These are phyloP conservation scores for Tachyglossus aculeatus DNA, from an alignment of 2,797 vertebrate genomes.

Conservation along the genomic window DNA sequence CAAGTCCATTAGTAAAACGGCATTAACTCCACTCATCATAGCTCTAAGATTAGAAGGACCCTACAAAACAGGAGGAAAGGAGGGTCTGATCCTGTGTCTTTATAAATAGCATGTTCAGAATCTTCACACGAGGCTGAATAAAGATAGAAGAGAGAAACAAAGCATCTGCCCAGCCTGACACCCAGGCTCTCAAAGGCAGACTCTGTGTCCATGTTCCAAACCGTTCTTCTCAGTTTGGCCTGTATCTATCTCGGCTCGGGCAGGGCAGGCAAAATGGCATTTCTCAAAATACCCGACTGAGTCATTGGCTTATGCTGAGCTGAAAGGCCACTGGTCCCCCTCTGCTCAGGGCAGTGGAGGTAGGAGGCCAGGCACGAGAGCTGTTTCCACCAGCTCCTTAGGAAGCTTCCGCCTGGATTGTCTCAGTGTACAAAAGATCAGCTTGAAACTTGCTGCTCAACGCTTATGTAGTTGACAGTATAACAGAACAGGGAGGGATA, in stretches of 20 bases:
- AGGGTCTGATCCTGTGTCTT: background rate
- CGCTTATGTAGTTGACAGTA: conserved; percentile 47
- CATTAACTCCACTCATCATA: background rate
- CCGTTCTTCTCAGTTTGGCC: background rate
- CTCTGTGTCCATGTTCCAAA: background rate
- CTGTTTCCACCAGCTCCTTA: conserved; percentile 13
- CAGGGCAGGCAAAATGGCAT: background rate
- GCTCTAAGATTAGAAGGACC: background rate
- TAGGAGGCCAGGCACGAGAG: conserved; percentile 2
- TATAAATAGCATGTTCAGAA: background rate
- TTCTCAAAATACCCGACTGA: background rate
- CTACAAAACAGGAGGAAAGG: background rate
- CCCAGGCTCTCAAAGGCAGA: background rate
- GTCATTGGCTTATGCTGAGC: background rate
- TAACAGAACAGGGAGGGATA: conserved; percentile 54
- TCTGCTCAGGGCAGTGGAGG: conserved; percentile 9
- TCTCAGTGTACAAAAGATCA: conserved; percentile 50
- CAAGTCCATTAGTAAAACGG: no score
- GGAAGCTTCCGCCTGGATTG: conserved; percentile 49
- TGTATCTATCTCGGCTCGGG: background rate
- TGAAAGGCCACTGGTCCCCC: background rate
- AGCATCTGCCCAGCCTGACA: background rate
- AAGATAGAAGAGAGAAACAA: conserved; percentile 13
- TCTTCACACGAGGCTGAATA: background rate
- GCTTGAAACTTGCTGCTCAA: conserved; percentile 52